Base-by-base conservation (phyloP, 2,888 invertebrate genomes). In the Coremacera marginata region DNA sequence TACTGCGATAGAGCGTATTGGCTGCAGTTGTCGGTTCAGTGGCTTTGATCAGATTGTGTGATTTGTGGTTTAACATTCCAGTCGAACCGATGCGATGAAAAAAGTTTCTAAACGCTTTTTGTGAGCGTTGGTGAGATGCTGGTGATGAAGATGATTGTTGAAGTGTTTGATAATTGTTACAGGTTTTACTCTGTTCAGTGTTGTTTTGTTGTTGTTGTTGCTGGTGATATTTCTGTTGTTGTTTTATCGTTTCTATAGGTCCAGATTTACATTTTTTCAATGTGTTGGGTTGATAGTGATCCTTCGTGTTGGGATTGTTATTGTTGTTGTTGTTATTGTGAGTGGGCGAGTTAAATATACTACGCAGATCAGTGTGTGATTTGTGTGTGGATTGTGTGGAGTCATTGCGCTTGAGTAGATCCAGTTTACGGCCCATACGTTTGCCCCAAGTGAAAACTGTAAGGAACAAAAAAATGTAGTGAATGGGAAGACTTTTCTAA, bases 51-150 rank as follows among this genome's bases (percentile, higher is more conserved):
- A 88, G 83, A 81, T 88, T 89, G 80, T 89, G 88, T 9, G 89
- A 89, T 75, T 88, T 88, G 79, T 89, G 88, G 87, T 94, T 94
- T 73, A 94, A 88, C 93, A 94, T 94, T 79, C 94, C 94, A 5
- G 94, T 94, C 3, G 94, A 94, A 22, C 94, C 94, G 91, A 94
- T 94, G 81, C 94, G 91, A 84, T 93, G 93, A 84, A 94, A 94
- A 85, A 94, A 94, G 55, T 93, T 93, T 88, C 93, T 93, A 75
- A 94, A 92, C 8, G 93, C 93, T 82, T 94, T 94, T 71, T 89
- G 89, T 7, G 88, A 84, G 63, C 87, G 85, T 71, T 81, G 84
- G 71, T 80, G 83, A 51, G 75, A 80, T 70, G 34, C 22, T 34
- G 60, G 49, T 49, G 78, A 31, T 11, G 83, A 82, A 16, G 80